A percentile compares a stretch with the other conserved stretches of the same genome.
Evolutionary conservation across 2,888 invertebrate genomes (phyloP).

Genomic region (Hypolimnas misippus): DNA sequence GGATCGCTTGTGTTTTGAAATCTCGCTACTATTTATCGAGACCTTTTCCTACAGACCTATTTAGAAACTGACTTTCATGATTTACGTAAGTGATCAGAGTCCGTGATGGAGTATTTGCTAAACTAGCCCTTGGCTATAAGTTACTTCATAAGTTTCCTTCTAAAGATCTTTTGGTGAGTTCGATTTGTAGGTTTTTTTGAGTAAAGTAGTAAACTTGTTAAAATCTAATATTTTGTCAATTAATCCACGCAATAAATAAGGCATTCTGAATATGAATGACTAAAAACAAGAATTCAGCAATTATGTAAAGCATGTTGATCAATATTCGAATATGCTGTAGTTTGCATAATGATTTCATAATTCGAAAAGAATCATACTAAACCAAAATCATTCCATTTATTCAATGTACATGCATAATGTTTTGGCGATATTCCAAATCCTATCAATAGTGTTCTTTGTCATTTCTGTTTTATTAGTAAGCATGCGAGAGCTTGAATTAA

Average conservation of each 20-base stretch:
- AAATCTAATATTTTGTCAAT: not conserved
- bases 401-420: not conserved
- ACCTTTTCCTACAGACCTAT: constrained; percentile 50
- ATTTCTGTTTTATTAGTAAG: constrained; percentile 11
- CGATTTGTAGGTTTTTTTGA: not conserved
- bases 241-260: not conserved
- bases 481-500: constrained; percentile 16
- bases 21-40: constrained; percentile 58
- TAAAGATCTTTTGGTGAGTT: not conserved
- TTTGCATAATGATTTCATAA: not conserved
- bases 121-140: constrained; percentile 22
- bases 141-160: constrained; percentile 4
- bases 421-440: constrained; percentile 3
- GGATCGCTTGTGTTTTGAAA: constrained; percentile 54
- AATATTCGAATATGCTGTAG: not conserved
- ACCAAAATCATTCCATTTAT: not conserved
- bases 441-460: constrained; percentile 17
- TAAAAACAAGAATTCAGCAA: not conserved
- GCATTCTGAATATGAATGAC: not conserved
- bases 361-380: not conserved
- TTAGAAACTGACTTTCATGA: constrained; percentile 31
- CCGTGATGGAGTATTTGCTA: constrained; percentile 22
- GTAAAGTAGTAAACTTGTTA: not conserved
- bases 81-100: constrained; percentile 34
- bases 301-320: not conserved